A percentile compares a stretch with the other conserved stretches of the same genome.
Conservation (phyloP, 2,113 vertebrate genomes). For the Monarcha castaneiventris region DNA sequence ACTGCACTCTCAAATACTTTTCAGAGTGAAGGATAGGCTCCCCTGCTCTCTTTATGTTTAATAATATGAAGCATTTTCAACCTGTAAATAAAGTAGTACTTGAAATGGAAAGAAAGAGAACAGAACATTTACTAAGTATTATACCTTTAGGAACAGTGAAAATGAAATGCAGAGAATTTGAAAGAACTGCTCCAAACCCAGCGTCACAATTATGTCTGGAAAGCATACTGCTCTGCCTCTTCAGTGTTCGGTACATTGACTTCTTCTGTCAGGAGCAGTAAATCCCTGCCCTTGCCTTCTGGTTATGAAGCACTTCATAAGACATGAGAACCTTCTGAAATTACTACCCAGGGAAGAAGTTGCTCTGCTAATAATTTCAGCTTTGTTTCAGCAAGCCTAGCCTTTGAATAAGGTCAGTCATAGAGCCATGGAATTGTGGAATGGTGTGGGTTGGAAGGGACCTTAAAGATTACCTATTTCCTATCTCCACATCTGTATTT, state of each 20-base stretch:
- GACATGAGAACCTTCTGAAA: not conserved
- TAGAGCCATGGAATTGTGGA: fast-evolving
- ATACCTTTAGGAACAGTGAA: not conserved
- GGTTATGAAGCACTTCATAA: not conserved
- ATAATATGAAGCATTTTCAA: not conserved
- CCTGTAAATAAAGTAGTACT: not conserved
- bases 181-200: not conserved
- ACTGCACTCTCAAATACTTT: not conserved
- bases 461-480: not conserved
- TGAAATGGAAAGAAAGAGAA: not conserved
- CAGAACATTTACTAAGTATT: not conserved
- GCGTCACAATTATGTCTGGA: not conserved
- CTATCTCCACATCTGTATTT: not conserved
- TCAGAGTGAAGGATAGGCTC: not conserved
- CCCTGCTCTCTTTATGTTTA: not conserved
- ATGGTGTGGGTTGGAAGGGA: not conserved
- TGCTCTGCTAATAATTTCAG: not conserved
- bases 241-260: not conserved
- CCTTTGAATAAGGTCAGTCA: not conserved
- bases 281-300: not conserved
- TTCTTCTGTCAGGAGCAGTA: not conserved
- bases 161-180: not conserved
- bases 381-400: not conserved
- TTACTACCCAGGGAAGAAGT: not conserved
- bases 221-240: not conserved